Conservation (phyloP, 2,888 invertebrate species). For the Chrysodeixis includens region DNA sequence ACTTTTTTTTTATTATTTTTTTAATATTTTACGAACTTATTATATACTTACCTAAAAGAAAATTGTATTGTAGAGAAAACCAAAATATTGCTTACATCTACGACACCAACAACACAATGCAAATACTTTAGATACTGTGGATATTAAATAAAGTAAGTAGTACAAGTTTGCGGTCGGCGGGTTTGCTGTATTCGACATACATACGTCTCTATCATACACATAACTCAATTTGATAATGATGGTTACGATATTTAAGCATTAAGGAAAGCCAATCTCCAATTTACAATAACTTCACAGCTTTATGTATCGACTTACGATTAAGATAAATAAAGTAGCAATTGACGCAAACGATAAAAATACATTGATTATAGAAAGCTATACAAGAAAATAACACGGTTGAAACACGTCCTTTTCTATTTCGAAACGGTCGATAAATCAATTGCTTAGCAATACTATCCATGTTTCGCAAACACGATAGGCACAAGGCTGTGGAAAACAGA, state of each 20-base stretch:
- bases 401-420: conserved; percentile 55
- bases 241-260: conserved; percentile 80
- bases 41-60: not conserved
- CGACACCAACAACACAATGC: not conserved
- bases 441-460: conserved; percentile 39
- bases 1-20: not conserved
- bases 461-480: conserved; percentile 55
- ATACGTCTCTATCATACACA: conserved; percentile 76
- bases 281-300: conserved; percentile 63
- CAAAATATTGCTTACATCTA: not conserved
- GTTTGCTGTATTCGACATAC: conserved; percentile 76
- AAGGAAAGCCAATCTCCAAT: conserved; percentile 72
- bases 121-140: conserved; percentile 30
- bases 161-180: conserved; percentile 75
- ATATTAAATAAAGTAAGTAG: conserved; percentile 15
- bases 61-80: not conserved
- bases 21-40: not conserved
- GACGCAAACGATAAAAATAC: conserved; percentile 65
- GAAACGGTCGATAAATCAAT: conserved; percentile 51
- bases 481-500: conserved; percentile 61
- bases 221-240: conserved; percentile 75
- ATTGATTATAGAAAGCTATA: conserved; percentile 54
- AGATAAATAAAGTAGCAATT: conserved; percentile 60
- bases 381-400: conserved; percentile 38
- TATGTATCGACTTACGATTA: conserved; percentile 61